Conservation (phyloP, 1,140 invertebrate genomes). For the Drosophila punjabiensis region DNA sequence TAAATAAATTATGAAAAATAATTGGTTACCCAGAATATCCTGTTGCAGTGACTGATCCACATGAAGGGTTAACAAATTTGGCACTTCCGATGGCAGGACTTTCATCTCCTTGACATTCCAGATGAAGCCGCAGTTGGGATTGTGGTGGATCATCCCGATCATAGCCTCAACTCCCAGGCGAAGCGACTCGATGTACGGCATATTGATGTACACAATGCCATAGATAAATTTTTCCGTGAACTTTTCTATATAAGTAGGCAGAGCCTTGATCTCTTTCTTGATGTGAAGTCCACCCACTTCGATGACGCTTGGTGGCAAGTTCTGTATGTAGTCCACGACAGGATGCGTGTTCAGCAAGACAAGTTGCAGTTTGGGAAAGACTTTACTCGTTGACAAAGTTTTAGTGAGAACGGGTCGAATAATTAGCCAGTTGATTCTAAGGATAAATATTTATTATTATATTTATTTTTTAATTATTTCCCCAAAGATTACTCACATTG, state of each 20-base stretch:
- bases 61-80: conserved; percentile 40
- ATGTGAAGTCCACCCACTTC: conserved; percentile 87
- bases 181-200: conserved; percentile 54
- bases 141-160: conserved; percentile 35
- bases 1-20: not conserved
- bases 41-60: conserved; percentile 51
- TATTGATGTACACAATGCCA: conserved; percentile 76
- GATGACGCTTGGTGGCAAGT: conserved; percentile 86
- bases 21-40: conserved; percentile 67
- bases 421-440: conserved; percentile 31
- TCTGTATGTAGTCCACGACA: conserved; percentile 82
- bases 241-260: conserved; percentile 22
- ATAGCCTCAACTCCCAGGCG: conserved; percentile 20
- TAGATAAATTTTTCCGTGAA: conserved; percentile 64
- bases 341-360: conserved; percentile 86
- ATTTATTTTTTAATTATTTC: not conserved
- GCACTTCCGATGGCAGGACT: not conserved
- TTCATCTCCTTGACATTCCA: conserved; percentile 71
- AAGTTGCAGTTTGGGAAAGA: conserved; percentile 56
- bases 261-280: conserved; percentile 52
- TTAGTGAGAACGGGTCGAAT: conserved; percentile 14
- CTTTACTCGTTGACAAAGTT: not conserved
- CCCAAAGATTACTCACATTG: conserved; percentile 49
- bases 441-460: not conserved
- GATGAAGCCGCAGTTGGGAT: conserved; percentile 66